Conservation (phyloP, 92 coral and sea anemone species). For the Siderastrea radians region DNA sequence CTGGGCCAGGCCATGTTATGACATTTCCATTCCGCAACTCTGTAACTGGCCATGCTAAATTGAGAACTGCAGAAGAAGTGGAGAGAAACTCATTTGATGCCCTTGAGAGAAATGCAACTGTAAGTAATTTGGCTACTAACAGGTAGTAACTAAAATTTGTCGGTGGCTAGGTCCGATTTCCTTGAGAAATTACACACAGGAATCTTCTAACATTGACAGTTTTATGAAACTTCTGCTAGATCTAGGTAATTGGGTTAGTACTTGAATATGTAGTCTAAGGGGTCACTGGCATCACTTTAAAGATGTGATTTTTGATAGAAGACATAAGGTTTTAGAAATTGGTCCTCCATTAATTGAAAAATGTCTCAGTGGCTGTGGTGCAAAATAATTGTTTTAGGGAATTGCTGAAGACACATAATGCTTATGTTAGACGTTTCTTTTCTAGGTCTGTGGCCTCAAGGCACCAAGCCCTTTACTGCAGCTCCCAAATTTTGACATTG, state of each 20-base stretch:
- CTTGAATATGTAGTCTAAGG: too few relatives aligned
- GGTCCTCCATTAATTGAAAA: not conserved
- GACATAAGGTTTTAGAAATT: too few relatives aligned
- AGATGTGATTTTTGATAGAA: too few relatives aligned
- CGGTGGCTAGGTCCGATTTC: not conserved
- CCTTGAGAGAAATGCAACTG: conserved; percentile 48
- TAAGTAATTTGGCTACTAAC: conserved; percentile 25
- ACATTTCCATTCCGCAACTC: conserved; percentile 67
- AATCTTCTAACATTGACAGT: not conserved
- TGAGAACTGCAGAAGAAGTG: conserved; percentile 42
- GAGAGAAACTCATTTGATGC: conserved; percentile 43
- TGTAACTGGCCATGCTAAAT: conserved; percentile 53
- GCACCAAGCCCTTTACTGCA: conserved; percentile 60
- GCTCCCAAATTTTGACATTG: conserved; percentile 57
- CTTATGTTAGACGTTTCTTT: not conserved
- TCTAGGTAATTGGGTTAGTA: too few relatives aligned
- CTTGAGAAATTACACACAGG: not conserved
- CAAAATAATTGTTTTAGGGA: not conserved
- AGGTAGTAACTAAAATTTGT: not conserved
- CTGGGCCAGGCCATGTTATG: conserved; percentile 74
- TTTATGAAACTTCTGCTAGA: too few relatives aligned
- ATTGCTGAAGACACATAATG: not conserved
- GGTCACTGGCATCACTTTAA: too few relatives aligned
- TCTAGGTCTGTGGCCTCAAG: conserved; percentile 47
- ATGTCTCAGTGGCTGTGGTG: not conserved